These are phyloP conservation scores for Plebejus melissa DNA, from an alignment of 2,888 invertebrate species.

Conservation along the genomic window DNA sequence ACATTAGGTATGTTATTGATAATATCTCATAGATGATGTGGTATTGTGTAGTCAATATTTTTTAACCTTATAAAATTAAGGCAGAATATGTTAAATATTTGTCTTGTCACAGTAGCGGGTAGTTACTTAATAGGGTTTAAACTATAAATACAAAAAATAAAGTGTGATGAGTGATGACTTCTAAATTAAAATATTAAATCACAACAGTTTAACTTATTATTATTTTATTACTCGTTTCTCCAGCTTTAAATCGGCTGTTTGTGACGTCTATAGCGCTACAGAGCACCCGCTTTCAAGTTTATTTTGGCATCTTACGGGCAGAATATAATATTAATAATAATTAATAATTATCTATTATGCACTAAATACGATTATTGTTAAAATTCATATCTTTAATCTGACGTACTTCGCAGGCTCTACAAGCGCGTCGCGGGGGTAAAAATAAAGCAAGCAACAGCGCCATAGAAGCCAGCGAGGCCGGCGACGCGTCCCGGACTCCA, in stretches of 20 bases:
- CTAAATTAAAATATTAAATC: background rate
- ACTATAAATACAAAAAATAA: background rate
- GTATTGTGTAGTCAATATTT: background rate
- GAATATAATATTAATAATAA: background rate
- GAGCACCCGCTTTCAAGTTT: slow-evolving; percentile 21
- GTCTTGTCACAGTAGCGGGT: background rate
- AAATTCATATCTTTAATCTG: background rate
- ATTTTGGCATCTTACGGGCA: background rate
- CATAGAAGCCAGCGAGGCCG: slow-evolving; percentile 83
- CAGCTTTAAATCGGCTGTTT: slow-evolving; percentile 16
- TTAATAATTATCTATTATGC: background rate
- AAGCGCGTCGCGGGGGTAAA: slow-evolving; percentile 81
- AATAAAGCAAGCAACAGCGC: slow-evolving; percentile 76
- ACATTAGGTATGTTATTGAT: too few species aligned
- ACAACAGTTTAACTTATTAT: background rate
- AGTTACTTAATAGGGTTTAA: background rate
- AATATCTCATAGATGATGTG: too few species aligned
- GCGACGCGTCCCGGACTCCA: slow-evolving; percentile 90
- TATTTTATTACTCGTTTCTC: background rate
- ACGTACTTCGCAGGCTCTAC: slow-evolving; percentile 81
- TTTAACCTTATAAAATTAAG: background rate
- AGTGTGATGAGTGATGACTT: background rate
- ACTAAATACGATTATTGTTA: background rate
- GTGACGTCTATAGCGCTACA: slow-evolving; percentile 8
- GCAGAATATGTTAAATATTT: background rate